Evolutionary conservation across 2,113 vertebrate species (phyloP), one percentile per base, ranked within the genome.

Genomic region (Rhodinocichla rosea): DNA sequence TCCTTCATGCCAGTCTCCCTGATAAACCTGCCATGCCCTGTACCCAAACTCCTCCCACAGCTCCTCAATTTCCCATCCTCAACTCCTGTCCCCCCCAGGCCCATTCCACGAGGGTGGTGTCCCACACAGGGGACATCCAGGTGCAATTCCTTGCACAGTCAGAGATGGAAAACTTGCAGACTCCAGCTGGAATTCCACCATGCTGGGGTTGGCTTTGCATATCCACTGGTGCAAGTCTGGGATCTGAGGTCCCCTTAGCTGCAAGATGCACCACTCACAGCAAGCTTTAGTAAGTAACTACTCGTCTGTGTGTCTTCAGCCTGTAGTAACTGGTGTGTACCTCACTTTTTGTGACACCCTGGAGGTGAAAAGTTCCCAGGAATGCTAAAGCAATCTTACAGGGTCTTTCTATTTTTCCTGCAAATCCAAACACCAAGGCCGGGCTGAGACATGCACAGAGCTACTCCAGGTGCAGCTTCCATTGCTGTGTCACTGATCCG

Each of bases 71-170:
- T 82, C 42, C 47, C 37, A 16, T 30, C 67, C 84, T 74, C 32
- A 28, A 4, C 19, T 50, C 44, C 69, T 27, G 23, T 7, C 1
- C 3, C 33, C 33, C 1, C 1, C 49, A 13, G 32, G 11, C 39
- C 28, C 0, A 4, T 26, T 69, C 40, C 73, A 57, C 0, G 1
- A 83, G 23, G 37, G 33, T 17, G 14, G 22, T 0, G 3, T 52
- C 32, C 64, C 64, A 27, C 23, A 28, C 56, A 56, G 37, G 28
- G 44, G 79, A 74, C 35, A 47, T 0, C 1, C 23, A 52, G 21
- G 20, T 80, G 59, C 33, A 33, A 33, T 13, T 86, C 87, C 63
- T 28, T 47, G 53, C 44, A 12, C 21, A 44, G 23, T 15, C 9
- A 35, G 49, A 50, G 57, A 65, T 1, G 14, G 55, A 56, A 83